phyloP scores from a whole-genome alignment of 2,888 invertebrate genomes.

The Trichacis sp. region DNA sequence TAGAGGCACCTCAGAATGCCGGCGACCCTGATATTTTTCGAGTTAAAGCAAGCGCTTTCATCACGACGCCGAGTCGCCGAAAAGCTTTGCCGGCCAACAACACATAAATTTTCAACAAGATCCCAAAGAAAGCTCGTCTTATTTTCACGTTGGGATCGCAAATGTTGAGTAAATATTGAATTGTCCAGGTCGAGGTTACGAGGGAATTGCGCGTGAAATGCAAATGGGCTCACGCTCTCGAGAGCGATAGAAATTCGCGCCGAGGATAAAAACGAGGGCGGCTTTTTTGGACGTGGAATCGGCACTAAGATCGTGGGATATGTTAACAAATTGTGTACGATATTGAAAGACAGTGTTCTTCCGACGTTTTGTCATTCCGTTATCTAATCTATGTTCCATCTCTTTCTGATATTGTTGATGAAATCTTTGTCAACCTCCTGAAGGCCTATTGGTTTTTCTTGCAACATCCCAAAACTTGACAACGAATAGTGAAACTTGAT shows the following conservation, averaged over 20 bases:
- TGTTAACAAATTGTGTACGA: too few species aligned
- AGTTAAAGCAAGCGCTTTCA: neutral
- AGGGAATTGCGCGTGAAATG: neutral
- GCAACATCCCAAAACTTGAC: too few species aligned
- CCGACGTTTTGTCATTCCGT: too few species aligned
- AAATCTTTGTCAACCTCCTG: too few species aligned
- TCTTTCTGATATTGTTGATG: too few species aligned
- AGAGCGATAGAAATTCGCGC: neutral
- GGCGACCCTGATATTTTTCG: conserved; percentile 1
- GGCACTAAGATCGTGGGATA: too few species aligned
- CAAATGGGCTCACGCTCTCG: neutral
- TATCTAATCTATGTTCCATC: too few species aligned
- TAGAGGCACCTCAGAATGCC: conserved; percentile 1
- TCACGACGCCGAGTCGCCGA: neutral
- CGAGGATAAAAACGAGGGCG: too few species aligned
- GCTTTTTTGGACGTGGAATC: too few species aligned
- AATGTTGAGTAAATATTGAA: neutral
- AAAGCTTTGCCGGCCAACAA: neutral
- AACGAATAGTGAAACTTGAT: too few species aligned
- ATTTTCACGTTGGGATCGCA: neutral
- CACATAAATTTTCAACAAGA: conserved; percentile 1
- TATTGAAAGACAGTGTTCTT: too few species aligned
- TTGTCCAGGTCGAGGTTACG: neutral
- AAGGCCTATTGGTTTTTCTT: too few species aligned
- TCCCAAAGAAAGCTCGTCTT: neutral